Evolutionary conservation across 2,113 vertebrate species (phyloP), one percentile per base, ranked within the genome.

Genomic region (Arothron firmamentum): DNA sequence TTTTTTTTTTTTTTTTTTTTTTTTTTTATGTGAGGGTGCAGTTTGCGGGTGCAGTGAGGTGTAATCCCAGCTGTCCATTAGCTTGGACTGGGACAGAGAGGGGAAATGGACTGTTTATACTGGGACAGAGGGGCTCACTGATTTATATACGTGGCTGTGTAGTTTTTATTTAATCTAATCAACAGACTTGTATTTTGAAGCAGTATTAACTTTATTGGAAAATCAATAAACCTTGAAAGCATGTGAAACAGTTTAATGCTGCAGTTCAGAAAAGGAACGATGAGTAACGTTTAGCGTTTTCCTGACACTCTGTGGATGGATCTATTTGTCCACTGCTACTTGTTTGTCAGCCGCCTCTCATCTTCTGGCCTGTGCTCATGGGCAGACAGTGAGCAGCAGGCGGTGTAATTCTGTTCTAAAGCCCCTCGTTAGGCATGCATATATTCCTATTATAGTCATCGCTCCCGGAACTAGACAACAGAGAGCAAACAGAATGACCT

Each of bases 401-500:
- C 77, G 60, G 77, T 72, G 82, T 78, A 77, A 83, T 79, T 82
- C 76, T 60, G 52, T 62, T 86, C 79, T 83, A 80, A 81, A 81
- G 82, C 78, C 79, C 65, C 80, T 87, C 67, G 86, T 87, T 87
- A 85, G 80, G 59, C 79, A 86, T 88, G 84, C 85, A 86, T 85
- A 82, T 89, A 85, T 90, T 88, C 87, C 83, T 80, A 85, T 88
- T 85, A 77, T 84, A 87, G 84, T 86, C 80, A 56, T 70, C 42
- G 59, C 82, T 81, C 78, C 87, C 78, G 85, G 88, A 88, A 88
- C 83, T 88, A 86, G 84, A 86, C 84, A 87, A 88, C 88, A 88
- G 78, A 85, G 82, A 82, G 82, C 80, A 85, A 87, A 86, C 88
- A 87, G 83, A 85, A 85, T 89, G 86, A 87, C 85, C 88, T 87